Conservation (phyloP, 2,888 invertebrate genomes). For the Caenorhabditis afra region DNA sequence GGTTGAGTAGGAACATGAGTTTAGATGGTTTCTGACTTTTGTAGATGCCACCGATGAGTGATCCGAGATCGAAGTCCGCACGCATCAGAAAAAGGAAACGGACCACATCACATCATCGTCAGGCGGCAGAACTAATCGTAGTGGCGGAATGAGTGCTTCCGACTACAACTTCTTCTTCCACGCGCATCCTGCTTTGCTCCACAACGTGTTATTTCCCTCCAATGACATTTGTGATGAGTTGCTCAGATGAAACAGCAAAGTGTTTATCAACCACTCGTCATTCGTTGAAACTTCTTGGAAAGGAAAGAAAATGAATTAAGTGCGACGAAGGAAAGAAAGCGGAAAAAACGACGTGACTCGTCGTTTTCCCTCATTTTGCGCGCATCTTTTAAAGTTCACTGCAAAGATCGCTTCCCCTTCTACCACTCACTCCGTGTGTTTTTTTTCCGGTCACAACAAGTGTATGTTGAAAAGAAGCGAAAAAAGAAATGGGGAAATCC, state of each 20-base stretch:
- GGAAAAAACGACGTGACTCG: no score
- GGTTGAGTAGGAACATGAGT: slow-evolving; percentile 8
- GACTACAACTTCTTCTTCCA: slow-evolving; percentile 19
- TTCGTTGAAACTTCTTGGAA: slow-evolving; percentile 34
- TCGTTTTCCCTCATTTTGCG: not conserved
- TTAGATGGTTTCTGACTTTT: not conserved
- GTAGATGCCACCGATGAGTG: no score
- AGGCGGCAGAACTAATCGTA: not conserved
- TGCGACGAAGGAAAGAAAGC: slow-evolving; percentile 12
- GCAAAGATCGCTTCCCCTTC: no score
- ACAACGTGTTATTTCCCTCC: slow-evolving; percentile 21
- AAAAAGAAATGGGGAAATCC: slow-evolving; percentile 22
- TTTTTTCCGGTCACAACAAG: not conserved
- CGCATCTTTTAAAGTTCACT: slow-evolving; percentile 45
- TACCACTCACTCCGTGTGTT: not conserved
- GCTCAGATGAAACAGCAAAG: slow-evolving; percentile 16
- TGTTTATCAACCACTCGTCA: slow-evolving; percentile 49
- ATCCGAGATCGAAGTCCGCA: no score
- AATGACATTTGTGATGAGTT: slow-evolving; percentile 40
- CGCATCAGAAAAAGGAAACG: slow-evolving; percentile 1
- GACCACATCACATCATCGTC: not conserved
- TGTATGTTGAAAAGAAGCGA: no score
- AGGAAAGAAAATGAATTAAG: slow-evolving; percentile 29
- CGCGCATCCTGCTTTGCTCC: slow-evolving; percentile 25
- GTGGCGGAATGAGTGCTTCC: slow-evolving; percentile 7